phyloP scores from a whole-genome alignment of 2,888 invertebrate genomes.

The Microplitis deprimator region DNA sequence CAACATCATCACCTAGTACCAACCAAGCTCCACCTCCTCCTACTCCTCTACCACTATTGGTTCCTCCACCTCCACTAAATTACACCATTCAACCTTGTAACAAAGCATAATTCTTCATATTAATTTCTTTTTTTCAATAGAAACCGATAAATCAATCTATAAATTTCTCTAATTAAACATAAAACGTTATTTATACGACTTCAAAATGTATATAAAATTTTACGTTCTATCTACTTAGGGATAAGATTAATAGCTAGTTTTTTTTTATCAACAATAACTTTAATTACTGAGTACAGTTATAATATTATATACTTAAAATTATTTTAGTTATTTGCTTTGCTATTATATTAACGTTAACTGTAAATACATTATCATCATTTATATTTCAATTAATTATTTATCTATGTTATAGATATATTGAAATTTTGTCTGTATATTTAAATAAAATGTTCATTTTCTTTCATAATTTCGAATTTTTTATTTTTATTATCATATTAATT shows the following conservation, averaged over 20 bases:
- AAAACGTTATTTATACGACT: not conserved
- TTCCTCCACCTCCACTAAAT: slow-evolving; percentile 68
- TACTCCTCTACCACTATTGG: slow-evolving; percentile 67
- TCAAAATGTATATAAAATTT: not conserved
- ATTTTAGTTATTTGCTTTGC: not conserved
- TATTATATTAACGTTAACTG: not conserved
- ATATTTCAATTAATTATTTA: not conserved
- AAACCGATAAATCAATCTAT: not conserved
- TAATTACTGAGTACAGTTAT: not conserved
- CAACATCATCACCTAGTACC: slow-evolving; percentile 31
- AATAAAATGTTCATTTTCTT: not conserved
- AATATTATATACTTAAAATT: not conserved
- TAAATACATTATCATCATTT: not conserved
- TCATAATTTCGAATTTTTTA: not conserved
- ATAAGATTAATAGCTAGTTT: not conserved
- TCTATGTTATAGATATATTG: not conserved
- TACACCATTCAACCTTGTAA: slow-evolving; percentile 69
- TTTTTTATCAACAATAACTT: not conserved
- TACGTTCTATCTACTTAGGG: not conserved
- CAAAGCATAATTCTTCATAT: slow-evolving; percentile 58
- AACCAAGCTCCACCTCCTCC: slow-evolving; percentile 62
- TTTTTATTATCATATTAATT: not conserved
- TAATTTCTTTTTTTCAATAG: not conserved
- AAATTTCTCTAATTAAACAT: not conserved
- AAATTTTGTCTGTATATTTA: not conserved